Percentiles rank a stretch among this genome's conserved stretches.
These are phyloP conservation scores for Eupithecia inturbata DNA, from an alignment of 2,888 invertebrate genomes.

Conservation along the genomic window DNA sequence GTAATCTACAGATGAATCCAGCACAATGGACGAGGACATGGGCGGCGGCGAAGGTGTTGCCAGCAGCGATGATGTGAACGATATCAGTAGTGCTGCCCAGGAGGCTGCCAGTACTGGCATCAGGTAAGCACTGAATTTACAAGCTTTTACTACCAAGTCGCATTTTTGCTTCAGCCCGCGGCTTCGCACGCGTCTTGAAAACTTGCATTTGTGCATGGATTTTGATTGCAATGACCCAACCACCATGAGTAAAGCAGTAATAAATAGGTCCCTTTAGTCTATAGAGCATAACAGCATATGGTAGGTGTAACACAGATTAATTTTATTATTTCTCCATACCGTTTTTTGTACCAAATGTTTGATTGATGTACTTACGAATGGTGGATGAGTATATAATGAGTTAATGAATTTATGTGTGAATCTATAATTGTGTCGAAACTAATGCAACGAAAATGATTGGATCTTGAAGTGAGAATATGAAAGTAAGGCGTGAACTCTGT, in stretches of 20 bases:
- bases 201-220: slow-evolving; percentile 5
- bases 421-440: too few species aligned
- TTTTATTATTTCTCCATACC: neutral
- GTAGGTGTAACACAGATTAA: neutral
- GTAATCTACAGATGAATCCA: slow-evolving; percentile 70
- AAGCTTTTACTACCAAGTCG: neutral
- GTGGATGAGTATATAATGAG: too few species aligned
- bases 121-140: slow-evolving; percentile 55
- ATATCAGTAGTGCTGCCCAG: slow-evolving; percentile 79
- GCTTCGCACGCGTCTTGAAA: slow-evolving; percentile 3
- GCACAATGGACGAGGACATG: slow-evolving; percentile 82
- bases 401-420: too few species aligned
- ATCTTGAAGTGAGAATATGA: too few species aligned
- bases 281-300: neutral
- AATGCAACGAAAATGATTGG: too few species aligned
- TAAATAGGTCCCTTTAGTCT: neutral
- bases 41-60: slow-evolving; percentile 80
- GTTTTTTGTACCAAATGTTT: too few species aligned
- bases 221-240: neutral
- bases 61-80: slow-evolving; percentile 81
- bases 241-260: neutral
- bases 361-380: too few species aligned
- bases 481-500: too few species aligned
- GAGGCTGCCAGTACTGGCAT: slow-evolving; percentile 76
- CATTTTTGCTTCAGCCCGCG: neutral